These are phyloP conservation scores for Caenorhabditis sp. DNA, from an alignment of 2,888 invertebrate genomes.

Conservation along the genomic window DNA sequence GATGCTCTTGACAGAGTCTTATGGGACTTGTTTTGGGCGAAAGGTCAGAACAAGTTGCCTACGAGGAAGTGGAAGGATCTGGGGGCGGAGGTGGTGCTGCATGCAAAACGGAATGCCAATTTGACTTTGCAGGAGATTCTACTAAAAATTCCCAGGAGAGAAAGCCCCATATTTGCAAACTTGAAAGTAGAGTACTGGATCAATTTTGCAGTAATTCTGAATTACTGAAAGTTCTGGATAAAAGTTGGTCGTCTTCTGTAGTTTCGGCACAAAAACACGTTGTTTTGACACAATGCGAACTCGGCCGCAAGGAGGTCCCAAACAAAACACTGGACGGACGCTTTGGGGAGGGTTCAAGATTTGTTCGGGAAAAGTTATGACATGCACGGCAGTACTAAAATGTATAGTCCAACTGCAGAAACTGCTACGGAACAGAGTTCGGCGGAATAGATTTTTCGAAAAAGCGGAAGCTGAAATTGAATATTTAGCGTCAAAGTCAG, in stretches of 20 bases:
- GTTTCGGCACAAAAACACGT: conserved; percentile 38
- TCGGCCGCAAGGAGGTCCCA: conserved; percentile 24
- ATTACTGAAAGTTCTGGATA: not conserved
- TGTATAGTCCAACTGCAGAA: not conserved
- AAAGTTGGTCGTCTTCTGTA: conserved; percentile 40
- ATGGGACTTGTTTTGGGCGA: conserved; percentile 6
- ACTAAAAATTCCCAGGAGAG: not conserved
- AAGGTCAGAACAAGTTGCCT: conserved; percentile 19
- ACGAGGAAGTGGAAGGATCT: conserved; percentile 18
- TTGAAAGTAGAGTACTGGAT: not conserved
- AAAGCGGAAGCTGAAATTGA: too few relatives aligned
- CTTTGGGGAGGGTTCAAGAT: conserved; percentile 45
- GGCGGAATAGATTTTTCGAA: too few relatives aligned
- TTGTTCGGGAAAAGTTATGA: conserved; percentile 36
- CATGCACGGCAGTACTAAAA: not conserved
- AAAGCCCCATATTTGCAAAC: not conserved
- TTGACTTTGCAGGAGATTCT: not conserved
- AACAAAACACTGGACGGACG: conserved; percentile 30
- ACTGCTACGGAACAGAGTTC: too few relatives aligned
- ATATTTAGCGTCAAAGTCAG: too few relatives aligned
- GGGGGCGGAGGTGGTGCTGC: not conserved
- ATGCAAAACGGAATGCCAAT: conserved; percentile 4
- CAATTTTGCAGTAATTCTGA: not conserved
- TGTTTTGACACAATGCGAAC: conserved; percentile 43
- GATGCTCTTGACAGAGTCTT: conserved; percentile 7